Percentiles rank a stretch among this genome's conserved stretches.
These are phyloP conservation scores for Drosophila planitibia DNA, from an alignment of 2,888 invertebrate genomes.

Conservation along the genomic window DNA sequence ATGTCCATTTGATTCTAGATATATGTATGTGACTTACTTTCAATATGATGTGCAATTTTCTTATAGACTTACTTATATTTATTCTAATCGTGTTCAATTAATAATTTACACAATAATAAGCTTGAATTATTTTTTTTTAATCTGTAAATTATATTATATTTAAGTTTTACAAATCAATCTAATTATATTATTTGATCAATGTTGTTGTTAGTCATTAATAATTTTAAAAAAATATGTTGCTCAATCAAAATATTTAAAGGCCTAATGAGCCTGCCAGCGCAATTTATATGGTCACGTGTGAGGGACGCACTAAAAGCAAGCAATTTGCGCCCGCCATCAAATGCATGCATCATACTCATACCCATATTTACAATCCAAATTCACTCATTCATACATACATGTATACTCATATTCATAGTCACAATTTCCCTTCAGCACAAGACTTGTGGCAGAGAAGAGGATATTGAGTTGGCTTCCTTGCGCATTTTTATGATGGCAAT, in stretches of 20 bases:
- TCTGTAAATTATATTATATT: not conserved
- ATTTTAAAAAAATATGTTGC: not conserved
- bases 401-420: conserved; percentile 13
- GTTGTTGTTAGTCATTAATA: not conserved
- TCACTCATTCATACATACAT: not conserved
- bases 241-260: conserved; percentile 30
- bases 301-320: conserved; percentile 66
- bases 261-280: conserved; percentile 57
- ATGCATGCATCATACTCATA: not conserved
- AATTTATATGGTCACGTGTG: conserved; percentile 64
- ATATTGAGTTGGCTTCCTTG: conserved; percentile 57
- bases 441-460: conserved; percentile 43
- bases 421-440: conserved; percentile 13
- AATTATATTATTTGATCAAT: not conserved
- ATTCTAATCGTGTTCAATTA: not conserved
- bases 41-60: not conserved
- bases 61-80: no score
- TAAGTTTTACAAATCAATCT: not conserved
- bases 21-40: not conserved
- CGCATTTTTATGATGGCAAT: conserved; percentile 45
- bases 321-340: conserved; percentile 52
- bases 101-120: not conserved
- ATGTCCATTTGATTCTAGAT: not conserved
- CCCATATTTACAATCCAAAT: conserved; percentile 9
- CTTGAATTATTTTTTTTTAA: not conserved